These are phyloP conservation scores for Craterocephalus amniculus DNA, from an alignment of 2,797 vertebrate genomes.

Conservation along the genomic window DNA sequence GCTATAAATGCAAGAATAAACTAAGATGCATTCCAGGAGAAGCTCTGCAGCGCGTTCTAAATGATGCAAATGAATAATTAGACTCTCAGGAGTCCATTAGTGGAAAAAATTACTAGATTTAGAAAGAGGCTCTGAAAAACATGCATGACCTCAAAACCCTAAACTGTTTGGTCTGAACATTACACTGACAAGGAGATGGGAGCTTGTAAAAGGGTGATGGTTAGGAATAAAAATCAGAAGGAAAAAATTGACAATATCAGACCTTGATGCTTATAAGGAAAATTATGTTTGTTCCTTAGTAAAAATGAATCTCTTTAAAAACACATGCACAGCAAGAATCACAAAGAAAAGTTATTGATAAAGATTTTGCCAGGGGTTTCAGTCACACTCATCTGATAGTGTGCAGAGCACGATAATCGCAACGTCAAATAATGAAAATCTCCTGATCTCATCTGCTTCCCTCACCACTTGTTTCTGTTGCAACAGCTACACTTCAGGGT, in stretches of 20 bases:
- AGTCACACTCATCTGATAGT: too few relatives aligned
- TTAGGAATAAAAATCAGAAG: conserved; percentile 24
- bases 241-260: not conserved
- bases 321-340: too few relatives aligned
- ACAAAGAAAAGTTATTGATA: too few relatives aligned
- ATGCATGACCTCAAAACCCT: conserved; percentile 41
- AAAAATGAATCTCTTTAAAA: too few relatives aligned
- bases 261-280: too few relatives aligned
- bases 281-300: not conserved
- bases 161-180: conserved; percentile 36
- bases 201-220: conserved; percentile 25
- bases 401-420: too few relatives aligned
- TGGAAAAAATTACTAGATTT: conserved; percentile 58
- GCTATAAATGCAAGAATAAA: conserved; percentile 65
- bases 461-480: not conserved
- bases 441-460: not conserved
- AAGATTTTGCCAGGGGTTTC: too few relatives aligned
- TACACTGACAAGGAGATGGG: conserved; percentile 15
- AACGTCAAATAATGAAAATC: not conserved
- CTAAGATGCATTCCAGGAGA: conserved; percentile 64
- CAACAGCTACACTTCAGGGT: not conserved
- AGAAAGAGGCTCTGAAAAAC: conserved; percentile 47
- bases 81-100: conserved; percentile 70
- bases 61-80: conserved; percentile 69
- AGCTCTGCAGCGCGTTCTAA: conserved; percentile 44